Evolutionary conservation across 37 sponge, comb jelly and placozoan species (phyloP), one percentile per base, ranked within the genome.

Genomic region (Halisarca cf. caerulea): DNA sequence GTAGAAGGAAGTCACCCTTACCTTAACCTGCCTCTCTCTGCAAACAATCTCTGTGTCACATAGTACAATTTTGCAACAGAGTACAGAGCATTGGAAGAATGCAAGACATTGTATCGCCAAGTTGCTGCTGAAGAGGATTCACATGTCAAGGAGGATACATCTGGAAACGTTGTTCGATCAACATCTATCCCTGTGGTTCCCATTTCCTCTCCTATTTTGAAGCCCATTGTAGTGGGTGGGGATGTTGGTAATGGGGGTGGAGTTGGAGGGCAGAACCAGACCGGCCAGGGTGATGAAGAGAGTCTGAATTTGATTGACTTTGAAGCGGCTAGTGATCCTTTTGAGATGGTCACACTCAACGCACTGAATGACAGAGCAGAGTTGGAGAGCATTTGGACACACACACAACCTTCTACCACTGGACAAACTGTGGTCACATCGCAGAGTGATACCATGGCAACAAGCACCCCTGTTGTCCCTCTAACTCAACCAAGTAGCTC

Each of bases 291-390:
- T 43, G 53, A 20, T 43, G 25, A 45, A 42, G 79, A 28, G 35
- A 58, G 45, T 25, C 3, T 74, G 45, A 74, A 74, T 41, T 40
- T 74, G 39, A 74, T 41, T 17, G 77, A 74, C 45, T 87, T 83
- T 87, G 89, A 88, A 15, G 55, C 62, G 15, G 40, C 34, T 15
- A 41, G 24, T 78, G 89, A 93, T 66, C 93, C 93, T 17, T 93
- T 93, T 84, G 93, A 93, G 24, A 84, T 66, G 7, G 82, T 88
- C 15, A 86, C 87, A 20, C 79, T 93, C 7, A 90, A 93, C 57
- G 87, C 93, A 45, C 89, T 93, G 28, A 84, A 93, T 79, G 93
- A 89, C 20, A 83, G 86, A 64, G 89, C 89, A 34, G 85, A 83
- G 45, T 78, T 93, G 0, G 87, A 89, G 62, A 89, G 78, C 84